Evolutionary conservation across 1,140 invertebrate genomes (phyloP).

Genomic region (Paracyclopina nana): DNA sequence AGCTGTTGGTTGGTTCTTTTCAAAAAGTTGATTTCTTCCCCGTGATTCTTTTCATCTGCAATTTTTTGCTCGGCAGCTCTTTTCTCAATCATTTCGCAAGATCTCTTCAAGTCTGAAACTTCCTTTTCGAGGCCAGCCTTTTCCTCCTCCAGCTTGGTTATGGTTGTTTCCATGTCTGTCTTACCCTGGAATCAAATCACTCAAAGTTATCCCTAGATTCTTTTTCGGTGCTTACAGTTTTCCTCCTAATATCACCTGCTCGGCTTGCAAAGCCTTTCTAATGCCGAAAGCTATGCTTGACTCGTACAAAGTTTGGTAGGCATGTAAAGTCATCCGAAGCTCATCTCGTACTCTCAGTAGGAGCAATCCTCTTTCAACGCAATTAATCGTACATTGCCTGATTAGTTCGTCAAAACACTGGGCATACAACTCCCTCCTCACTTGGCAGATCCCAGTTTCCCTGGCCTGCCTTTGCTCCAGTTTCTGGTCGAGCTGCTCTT

Average conservation of each 20-base stretch:
- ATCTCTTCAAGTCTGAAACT: conserved; percentile 46
- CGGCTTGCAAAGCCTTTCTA: conserved; percentile 78
- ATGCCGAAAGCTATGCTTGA: conserved; percentile 94
- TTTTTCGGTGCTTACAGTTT: neutral
- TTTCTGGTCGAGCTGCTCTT: conserved; percentile 78
- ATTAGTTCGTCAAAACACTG: conserved; percentile 70
- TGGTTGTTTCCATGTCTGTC: conserved; percentile 40
- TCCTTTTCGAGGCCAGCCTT: conserved; percentile 48
- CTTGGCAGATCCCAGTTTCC: conserved; percentile 89
- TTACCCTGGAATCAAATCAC: conserved; percentile 30
- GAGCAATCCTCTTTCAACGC: conserved; percentile 82
- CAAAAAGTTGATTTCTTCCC: conserved; percentile 69
- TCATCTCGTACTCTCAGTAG: conserved; percentile 81
- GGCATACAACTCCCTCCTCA: conserved; percentile 76
- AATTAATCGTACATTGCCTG: conserved; percentile 65
- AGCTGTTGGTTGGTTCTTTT: conserved; percentile 84
- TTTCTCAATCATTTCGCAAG: conserved; percentile 61
- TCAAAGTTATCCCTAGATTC: neutral
- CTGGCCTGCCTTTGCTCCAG: conserved; percentile 75
- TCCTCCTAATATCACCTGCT: conserved; percentile 23
- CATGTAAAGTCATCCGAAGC: conserved; percentile 81
- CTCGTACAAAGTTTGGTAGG: conserved; percentile 84
- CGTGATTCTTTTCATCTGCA: conserved; percentile 72
- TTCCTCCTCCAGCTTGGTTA: conserved; percentile 40
- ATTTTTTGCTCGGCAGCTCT: conserved; percentile 57